These are phyloP conservation scores for Trichogramma evanescens DNA, from an alignment of 2,888 invertebrate species.

Conservation along the genomic window DNA sequence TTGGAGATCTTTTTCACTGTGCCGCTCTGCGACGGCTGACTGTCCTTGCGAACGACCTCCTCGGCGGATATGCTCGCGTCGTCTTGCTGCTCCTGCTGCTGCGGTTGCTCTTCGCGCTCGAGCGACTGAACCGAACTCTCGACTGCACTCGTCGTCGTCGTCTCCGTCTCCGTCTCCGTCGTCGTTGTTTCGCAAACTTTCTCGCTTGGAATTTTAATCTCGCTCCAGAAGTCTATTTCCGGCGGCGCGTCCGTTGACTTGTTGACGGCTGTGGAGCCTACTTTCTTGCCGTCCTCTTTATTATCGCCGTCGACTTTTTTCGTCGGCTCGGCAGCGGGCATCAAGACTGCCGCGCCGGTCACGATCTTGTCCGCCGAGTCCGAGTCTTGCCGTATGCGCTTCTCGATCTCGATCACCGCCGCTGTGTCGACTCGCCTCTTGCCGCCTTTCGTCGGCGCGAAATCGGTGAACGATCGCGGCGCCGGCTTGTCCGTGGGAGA, in stretches of 20 bases:
- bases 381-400: slow-evolving; percentile 17
- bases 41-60: neutral
- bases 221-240: slow-evolving; percentile 43
- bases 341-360: neutral
- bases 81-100: neutral
- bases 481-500: neutral
- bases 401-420: slow-evolving; percentile 15
- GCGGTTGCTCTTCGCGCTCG: neutral
- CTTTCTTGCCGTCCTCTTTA: slow-evolving; percentile 4
- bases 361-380: slow-evolving; percentile 17
- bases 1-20: slow-evolving; percentile 30
- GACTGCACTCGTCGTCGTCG: slow-evolving; percentile 14
- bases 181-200: slow-evolving; percentile 30
- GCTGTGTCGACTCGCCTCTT: slow-evolving; percentile 14
- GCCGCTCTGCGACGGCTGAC: neutral
- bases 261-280: slow-evolving; percentile 12
- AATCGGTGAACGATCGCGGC: neutral
- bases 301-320: slow-evolving; percentile 1
- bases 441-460: neutral
- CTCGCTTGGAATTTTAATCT: slow-evolving; percentile 33
- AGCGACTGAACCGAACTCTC: slow-evolving; percentile 12
- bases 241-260: slow-evolving; percentile 13
- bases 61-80: neutral
- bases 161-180: slow-evolving; percentile 22
- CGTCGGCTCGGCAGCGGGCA: neutral